Evolutionary conservation across 1,140 invertebrate genomes (phyloP), one percentile per base, ranked within the genome.

Genomic region (Drosophila sp.): DNA sequence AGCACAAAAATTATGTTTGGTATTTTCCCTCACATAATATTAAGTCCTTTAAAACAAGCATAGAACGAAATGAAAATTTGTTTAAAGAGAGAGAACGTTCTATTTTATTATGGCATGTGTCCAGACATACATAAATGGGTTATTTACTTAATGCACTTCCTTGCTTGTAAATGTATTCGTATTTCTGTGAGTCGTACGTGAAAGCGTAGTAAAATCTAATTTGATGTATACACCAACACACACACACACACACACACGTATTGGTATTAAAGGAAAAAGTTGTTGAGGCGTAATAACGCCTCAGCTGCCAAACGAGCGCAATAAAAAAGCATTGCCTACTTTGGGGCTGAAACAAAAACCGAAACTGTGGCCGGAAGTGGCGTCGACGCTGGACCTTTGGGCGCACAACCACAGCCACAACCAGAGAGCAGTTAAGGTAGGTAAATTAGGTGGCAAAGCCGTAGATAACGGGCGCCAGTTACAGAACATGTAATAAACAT

Each of bases 401-500:
- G 45, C 62, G 32, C 53, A 54, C 38, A 59, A n/a, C n/a, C n/a
- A n/a, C n/a, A 16, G 57, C 63, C 27, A 40, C 62, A 63, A 54
- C 40, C 53, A n/a, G 62, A 63, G 46, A 43, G 29, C 45, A 63
- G 64, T 74, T 77, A 65, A 81, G 57, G 66, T 66, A 57, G 74
- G 45, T 36, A 71, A 64, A 72, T 70, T 74, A 77, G 59, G 59
- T 21, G 58, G 53, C 61, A 58, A 69, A 59, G 62, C 59, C 65
- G 74, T 66, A 75, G 76, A 75, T 71, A 71, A 78, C 59, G 50
- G 74, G 45, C 64, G 63, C 25, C 53, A 64, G 56, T 46, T 80
- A 56, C 70, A 87, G 48, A 86, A 75, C 74, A 78, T 87, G 78
- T 78, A 81, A 84, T 86, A 84, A 84, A 86, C 80, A 75, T 81